These are phyloP conservation scores for Mythimna ferrago DNA, from an alignment of 2,888 invertebrate species.

Conservation along the genomic window DNA sequence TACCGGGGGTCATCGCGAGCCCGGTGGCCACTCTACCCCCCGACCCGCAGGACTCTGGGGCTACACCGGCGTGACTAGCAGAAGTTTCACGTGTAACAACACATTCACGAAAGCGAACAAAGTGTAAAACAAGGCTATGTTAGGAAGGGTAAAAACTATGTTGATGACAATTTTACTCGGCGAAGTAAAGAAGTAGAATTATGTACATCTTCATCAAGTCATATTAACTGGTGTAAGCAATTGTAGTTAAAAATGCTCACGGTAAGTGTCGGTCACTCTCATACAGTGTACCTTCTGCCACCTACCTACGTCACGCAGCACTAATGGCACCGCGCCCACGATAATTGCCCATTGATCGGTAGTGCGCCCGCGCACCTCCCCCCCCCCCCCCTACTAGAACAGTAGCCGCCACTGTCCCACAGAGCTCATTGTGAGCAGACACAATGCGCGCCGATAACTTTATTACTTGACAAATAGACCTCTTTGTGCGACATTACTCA, in stretches of 20 bases:
- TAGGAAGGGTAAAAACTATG: not conserved
- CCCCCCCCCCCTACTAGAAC: not conserved
- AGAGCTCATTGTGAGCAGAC: constrained; percentile 42
- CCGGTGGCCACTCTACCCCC: constrained; percentile 66
- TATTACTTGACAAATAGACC: constrained; percentile 42
- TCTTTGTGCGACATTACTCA: constrained; percentile 14
- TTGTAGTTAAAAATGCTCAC: not conserved
- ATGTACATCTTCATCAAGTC: too few relatives aligned
- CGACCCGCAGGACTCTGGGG: constrained; percentile 9
- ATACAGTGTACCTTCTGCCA: constrained; percentile 35
- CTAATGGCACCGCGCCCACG: constrained; percentile 53
- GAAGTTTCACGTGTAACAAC: constrained; percentile 25
- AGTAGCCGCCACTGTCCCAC: constrained; percentile 44
- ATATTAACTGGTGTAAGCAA: not conserved
- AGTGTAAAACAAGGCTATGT: not conserved
- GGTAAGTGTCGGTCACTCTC: not conserved
- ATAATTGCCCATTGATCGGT: constrained; percentile 75
- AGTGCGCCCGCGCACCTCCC: constrained; percentile 46
- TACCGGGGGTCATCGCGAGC: constrained; percentile 62
- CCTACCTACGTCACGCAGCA: constrained; percentile 7
- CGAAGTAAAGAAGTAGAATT: not conserved
- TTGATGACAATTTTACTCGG: not conserved
- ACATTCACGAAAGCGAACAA: not conserved
- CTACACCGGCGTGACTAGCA: not conserved
- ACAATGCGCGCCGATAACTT: constrained; percentile 45